Conservation (phyloP, 2,888 invertebrate genomes). For the Furcula furcula region DNA sequence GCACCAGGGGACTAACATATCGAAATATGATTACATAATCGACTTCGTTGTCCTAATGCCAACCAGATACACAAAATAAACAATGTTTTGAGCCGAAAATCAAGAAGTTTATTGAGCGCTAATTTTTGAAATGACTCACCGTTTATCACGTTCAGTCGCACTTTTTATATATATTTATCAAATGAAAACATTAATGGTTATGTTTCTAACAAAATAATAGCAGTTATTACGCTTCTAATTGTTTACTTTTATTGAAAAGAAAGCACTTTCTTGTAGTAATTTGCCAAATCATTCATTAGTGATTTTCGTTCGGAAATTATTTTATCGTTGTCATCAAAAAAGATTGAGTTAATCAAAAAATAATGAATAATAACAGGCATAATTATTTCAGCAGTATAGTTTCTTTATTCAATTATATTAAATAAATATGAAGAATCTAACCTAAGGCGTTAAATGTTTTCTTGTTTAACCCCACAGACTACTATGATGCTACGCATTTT, state of each 20-base stretch:
- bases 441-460: too few relatives aligned
- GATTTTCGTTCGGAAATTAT: slow-evolving; percentile 25
- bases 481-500: too few relatives aligned
- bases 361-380: too few relatives aligned
- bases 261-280: slow-evolving; percentile 36
- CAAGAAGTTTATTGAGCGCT: slow-evolving; percentile 32
- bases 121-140: slow-evolving; percentile 45
- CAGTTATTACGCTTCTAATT: slow-evolving; percentile 7
- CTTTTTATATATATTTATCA: slow-evolving; percentile 3
- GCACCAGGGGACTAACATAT: too few relatives aligned
- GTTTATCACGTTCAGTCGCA: slow-evolving; percentile 16
- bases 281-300: slow-evolving; percentile 57
- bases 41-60: too few relatives aligned
- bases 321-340: neutral
- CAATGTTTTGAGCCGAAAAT: slow-evolving; percentile 26
- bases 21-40: too few relatives aligned
- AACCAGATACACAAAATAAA: slow-evolving; percentile 54
- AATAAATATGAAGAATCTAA: too few relatives aligned
- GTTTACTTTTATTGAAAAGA: slow-evolving; percentile 28
- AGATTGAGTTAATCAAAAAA: too few relatives aligned
- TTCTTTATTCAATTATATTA: too few relatives aligned
- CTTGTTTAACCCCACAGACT: too few relatives aligned
- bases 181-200: slow-evolving; percentile 9
- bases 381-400: too few relatives aligned
- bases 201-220: too few relatives aligned